Conservation (phyloP, 53 echinoderm and acorn worm genomes). For the Pentamera pediparva region DNA sequence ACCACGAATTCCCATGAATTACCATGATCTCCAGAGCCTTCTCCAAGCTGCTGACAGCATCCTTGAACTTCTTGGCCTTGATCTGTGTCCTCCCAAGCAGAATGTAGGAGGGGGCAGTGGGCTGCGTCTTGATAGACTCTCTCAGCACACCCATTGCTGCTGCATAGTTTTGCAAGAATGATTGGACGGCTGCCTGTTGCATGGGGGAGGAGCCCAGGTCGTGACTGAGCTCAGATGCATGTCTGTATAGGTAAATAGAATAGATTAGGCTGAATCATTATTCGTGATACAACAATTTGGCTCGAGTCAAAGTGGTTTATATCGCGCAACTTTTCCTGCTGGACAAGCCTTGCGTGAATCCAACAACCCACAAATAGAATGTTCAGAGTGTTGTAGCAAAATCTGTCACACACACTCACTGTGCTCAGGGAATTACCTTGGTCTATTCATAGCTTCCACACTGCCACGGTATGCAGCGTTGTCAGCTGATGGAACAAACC, state of each 20-base stretch:
- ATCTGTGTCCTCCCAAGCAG: constrained; percentile 98
- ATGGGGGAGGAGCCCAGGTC: constrained; percentile 91
- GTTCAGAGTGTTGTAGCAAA: no score
- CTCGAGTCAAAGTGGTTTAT: no score
- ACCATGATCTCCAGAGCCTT: constrained; percentile 97
- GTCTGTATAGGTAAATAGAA: constrained; percentile 49
- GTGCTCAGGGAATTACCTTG: no score
- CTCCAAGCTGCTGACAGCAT: constrained; percentile 91
- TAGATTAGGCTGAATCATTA: no score
- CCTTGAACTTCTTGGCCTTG: constrained; percentile 83
- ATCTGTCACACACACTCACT: no score
- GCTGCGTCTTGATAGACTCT: constrained; percentile 70
- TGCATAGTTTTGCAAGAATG: constrained; percentile 89
- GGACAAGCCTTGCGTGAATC: no score
- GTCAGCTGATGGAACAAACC: no score
- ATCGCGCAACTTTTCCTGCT: no score
- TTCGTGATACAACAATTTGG: no score
- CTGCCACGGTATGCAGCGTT: no score
- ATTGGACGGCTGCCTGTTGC: constrained; percentile 97
- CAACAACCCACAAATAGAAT: no score
- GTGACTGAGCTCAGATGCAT: constrained; percentile 92
- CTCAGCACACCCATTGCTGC: constrained; percentile 80
- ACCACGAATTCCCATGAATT: not conserved
- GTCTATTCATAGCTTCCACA: no score
- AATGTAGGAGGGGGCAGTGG: constrained; percentile 83